Conservation (phyloP, 2,113 vertebrate genomes). For the Deroptyus accipitrinus region DNA sequence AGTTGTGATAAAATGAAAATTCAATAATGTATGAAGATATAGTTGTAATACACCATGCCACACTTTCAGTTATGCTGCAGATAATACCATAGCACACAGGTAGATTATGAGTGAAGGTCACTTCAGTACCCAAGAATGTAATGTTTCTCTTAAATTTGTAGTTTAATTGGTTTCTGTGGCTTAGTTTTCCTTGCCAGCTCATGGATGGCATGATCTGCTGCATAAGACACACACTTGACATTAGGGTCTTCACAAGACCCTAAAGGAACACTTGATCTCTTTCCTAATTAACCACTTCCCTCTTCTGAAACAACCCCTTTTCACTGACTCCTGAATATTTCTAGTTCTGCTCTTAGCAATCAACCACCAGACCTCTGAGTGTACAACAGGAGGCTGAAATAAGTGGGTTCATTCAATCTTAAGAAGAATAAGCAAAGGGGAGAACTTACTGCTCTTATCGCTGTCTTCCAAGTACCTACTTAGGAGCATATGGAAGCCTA, state of each 20-base stretch:
- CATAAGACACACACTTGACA: neutral
- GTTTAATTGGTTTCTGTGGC: neutral
- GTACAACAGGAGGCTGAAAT: neutral
- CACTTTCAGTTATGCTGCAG: neutral
- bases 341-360: neutral
- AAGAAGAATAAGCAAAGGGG: neutral
- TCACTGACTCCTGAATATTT: neutral
- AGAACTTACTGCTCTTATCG: neutral
- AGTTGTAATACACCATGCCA: neutral
- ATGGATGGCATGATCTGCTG: neutral
- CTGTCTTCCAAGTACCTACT: neutral
- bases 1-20: neutral
- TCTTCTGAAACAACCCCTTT: neutral
- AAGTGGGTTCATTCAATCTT: rapidly evolving
- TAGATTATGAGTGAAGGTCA: neutral
- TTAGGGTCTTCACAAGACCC: neutral
- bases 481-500: neutral
- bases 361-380: neutral
- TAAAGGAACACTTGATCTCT: neutral
- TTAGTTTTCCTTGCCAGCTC: neutral
- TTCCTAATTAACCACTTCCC: neutral
- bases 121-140: neutral
- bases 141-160: neutral
- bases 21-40: neutral
- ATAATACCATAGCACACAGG: neutral